Evolutionary conservation across 2,888 invertebrate species (phyloP), one percentile per base, ranked within the genome.

Genomic region (Quadroppia sp.): DNA sequence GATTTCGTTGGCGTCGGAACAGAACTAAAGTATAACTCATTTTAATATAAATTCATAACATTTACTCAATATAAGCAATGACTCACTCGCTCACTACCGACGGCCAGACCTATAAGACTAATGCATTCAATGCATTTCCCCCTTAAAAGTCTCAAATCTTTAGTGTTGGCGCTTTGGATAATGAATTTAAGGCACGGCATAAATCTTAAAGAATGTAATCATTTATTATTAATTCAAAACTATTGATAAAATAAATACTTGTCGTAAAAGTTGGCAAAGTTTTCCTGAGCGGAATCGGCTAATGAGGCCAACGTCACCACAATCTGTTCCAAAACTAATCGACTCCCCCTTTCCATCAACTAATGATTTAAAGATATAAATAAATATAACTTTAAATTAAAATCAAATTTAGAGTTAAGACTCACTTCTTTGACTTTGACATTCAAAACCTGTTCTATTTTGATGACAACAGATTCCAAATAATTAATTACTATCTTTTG

Each of bases 51-150:
- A 7, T 50, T 50, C 11, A 20, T 15, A 45, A 45, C 45, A 11
- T 45, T 45, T 2, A 2, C 15, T 45, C 45, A n/a, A n/a, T n/a
- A n/a, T n/a, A n/a, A n/a, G n/a, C n/a, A 25, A 48, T 20, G 15
- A 71, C 28, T 20, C 71, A 79, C 79, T 77, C 78, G 84, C 25
- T 85, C 85, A 76, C 81, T 81, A 17, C 86, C 86, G 7, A 86
- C 86, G 59, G 86, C 86, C 70, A 86, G 79, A 6, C 99, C 99
- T 82, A 99, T 98, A 75, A 99, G 87, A 81, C 96, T 96, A 78
- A 99, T 94, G 82, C 99, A 99, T 83, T 99, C 99, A 78, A 99
- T 99, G 1, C 98, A 95, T 85, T 99, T 99, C 75, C 98, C 98
- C 72, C 98, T 87, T 48, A 99, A 85, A 84, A 97, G 87, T 77